phyloP scores from a whole-genome alignment of 1,140 invertebrate genomes.

The Drosophila grimshawi region DNA sequence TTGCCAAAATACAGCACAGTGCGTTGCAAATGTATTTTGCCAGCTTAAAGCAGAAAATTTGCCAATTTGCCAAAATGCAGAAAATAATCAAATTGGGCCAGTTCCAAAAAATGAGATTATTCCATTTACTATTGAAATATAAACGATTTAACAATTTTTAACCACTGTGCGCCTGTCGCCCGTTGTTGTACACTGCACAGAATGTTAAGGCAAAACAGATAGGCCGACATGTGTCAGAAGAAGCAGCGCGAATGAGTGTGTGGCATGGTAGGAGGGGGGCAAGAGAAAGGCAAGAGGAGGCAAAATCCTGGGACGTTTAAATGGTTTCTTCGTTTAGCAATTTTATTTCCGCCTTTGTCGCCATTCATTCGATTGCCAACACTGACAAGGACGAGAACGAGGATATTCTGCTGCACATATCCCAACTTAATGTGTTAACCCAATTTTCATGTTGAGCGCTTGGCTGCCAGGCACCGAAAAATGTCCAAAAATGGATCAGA shows the following conservation, averaged over 20 bases:
- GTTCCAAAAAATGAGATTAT: too few species aligned
- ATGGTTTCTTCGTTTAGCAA: conserved; percentile 75
- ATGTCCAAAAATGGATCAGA: conserved; percentile 29
- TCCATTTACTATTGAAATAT: too few species aligned
- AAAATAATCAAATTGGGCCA: background rate
- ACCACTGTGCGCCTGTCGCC: conserved; percentile 49
- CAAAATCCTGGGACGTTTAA: conserved; percentile 40
- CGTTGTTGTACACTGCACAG: conserved; percentile 29
- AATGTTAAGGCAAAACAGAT: conserved; percentile 65
- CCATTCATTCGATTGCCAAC: conserved; percentile 76
- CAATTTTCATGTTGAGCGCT: conserved; percentile 72
- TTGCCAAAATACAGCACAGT: conserved; percentile 48
- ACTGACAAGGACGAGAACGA: conserved; percentile 39
- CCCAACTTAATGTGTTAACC: conserved; percentile 74
- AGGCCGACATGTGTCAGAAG: conserved; percentile 52
- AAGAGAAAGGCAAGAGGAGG: background rate
- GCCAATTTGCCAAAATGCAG: background rate
- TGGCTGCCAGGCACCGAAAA: conserved; percentile 8
- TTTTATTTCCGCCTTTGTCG: conserved; percentile 81
- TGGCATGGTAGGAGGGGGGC: background rate
- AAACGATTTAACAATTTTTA: background rate
- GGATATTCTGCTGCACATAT: conserved; percentile 48
- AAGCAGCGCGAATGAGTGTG: background rate
- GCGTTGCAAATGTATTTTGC: conserved; percentile 1
- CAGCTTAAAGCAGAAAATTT: background rate